Evolutionary conservation across 1,140 invertebrate species (phyloP), one percentile per base, ranked within the genome.

Genomic region (Achatina immaculata): DNA sequence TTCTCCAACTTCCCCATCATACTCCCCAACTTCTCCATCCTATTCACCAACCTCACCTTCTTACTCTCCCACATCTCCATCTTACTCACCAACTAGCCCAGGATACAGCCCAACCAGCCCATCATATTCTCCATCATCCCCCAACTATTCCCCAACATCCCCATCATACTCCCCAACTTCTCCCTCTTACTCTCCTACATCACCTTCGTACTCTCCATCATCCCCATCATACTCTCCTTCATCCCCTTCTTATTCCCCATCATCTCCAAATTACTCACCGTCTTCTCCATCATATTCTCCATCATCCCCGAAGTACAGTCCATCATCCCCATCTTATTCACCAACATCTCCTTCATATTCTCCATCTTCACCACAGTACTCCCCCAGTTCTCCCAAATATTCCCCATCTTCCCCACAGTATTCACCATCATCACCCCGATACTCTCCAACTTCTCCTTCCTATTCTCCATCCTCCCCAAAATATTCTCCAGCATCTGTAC

Each of bases 401-500:
- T 96, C 96, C 1, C 96, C 96, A 0, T 95, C 95, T 6, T 86
- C 82, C 6, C 96, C 96, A 11, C 95, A 94, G 21, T 99, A 98
- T 83, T 93, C 92, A 24, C 93, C 93, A 28, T 91, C 92, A 7
- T 91, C 90, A 76, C 93, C 93, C 19, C 89, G 86, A 45, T 97
- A 97, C 91, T 96, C 96, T 1, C 96, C 96, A 0, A 95, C 95
- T 6, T 80, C 84, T 66, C 87, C 95, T 86, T 34, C 91, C 86
- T 80, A 91, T 83, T 82, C 91, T 85, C 82, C 96, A 0, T 95
- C 95, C 81, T 95, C 96, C 94, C 85, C 96, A 95, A 88, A 84
- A 0, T 99, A 98, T 83, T 92, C 91, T 24, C 93, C 93, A 28
- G 92, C 92, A 0, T 91, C 89, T 74, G 93, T 93, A 1, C 90